These are phyloP conservation scores for Urocynchramus pylzowi DNA, from an alignment of 2,113 vertebrate species.

Conservation along the genomic window DNA sequence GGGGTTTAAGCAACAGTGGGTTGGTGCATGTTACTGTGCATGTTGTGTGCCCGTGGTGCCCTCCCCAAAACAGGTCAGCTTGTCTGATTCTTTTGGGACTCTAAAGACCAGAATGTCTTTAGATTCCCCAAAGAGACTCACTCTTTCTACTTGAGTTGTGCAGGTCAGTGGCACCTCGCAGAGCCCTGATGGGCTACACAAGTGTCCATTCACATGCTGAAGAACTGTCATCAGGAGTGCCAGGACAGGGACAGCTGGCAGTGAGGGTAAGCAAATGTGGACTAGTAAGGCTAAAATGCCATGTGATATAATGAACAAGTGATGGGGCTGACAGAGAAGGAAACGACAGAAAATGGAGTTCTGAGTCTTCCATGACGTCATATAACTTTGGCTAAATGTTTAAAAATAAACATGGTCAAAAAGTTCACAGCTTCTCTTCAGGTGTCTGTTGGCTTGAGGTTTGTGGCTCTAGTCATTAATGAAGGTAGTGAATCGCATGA, in stretches of 20 bases:
- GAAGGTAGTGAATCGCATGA: not conserved
- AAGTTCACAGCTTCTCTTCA: not conserved
- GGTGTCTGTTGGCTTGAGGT: slow-evolving; percentile 4
- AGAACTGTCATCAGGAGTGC: not conserved
- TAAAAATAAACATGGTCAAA: not conserved
- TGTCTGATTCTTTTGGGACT: too few relatives aligned
- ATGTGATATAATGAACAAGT: not conserved
- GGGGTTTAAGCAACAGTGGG: not conserved
- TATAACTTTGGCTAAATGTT: not conserved
- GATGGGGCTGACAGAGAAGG: not conserved
- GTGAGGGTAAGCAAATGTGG: not conserved
- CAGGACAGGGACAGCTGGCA: not conserved
- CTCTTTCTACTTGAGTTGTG: not conserved
- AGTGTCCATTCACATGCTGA: not conserved
- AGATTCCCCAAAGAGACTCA: not conserved
- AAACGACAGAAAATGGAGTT: not conserved
- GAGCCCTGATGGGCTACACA: not conserved
- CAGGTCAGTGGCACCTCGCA: not conserved
- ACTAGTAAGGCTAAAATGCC: not conserved
- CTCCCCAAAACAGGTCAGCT: not conserved
- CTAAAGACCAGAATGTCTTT: not conserved
- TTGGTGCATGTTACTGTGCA: fast-evolving
- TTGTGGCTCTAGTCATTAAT: not conserved
- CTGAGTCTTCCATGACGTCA: not conserved
- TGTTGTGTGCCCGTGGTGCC: not conserved